phyloP scores from a whole-genome alignment of 2,113 vertebrate species.

The Ctenomys sociabilis region DNA sequence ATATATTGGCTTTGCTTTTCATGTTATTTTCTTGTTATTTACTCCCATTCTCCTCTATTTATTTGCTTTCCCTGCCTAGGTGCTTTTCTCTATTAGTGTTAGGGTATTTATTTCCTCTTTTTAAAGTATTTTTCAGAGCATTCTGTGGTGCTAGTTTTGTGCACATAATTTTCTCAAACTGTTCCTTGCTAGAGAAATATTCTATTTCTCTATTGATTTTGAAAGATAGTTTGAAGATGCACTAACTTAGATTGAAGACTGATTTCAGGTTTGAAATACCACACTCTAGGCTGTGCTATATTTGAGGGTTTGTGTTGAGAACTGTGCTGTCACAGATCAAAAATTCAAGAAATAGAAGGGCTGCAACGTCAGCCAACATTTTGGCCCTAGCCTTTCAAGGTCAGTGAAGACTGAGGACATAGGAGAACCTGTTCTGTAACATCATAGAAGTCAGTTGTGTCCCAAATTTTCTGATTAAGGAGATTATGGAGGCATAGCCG shows the following conservation, averaged over 20 bases:
- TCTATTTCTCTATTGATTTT: background rate
- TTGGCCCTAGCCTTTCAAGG: too few species aligned
- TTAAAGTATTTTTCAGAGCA: background rate
- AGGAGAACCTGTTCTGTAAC: too few species aligned
- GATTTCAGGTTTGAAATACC: background rate
- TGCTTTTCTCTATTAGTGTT: background rate
- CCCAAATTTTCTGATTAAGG: too few species aligned
- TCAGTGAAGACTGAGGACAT: too few species aligned
- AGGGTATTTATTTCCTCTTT: background rate
- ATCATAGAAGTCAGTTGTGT: too few species aligned
- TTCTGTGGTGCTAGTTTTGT: background rate
- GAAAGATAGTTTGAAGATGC: too few species aligned
- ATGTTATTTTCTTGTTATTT: background rate
- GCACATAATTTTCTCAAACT: background rate
- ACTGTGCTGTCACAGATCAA: background rate
- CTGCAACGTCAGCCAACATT: too few species aligned
- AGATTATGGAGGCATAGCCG: too few species aligned
- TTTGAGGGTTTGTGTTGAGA: background rate
- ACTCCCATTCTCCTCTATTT: background rate
- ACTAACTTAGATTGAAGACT: background rate
- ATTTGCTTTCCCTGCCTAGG: background rate
- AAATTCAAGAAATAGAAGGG: too few species aligned
- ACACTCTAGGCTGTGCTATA: background rate
- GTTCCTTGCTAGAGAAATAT: background rate
- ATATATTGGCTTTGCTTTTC: background rate